Evolutionary conservation across 2,888 invertebrate species (phyloP), one percentile per base, ranked within the genome.

Genomic region (Pegoplata infirma): DNA sequence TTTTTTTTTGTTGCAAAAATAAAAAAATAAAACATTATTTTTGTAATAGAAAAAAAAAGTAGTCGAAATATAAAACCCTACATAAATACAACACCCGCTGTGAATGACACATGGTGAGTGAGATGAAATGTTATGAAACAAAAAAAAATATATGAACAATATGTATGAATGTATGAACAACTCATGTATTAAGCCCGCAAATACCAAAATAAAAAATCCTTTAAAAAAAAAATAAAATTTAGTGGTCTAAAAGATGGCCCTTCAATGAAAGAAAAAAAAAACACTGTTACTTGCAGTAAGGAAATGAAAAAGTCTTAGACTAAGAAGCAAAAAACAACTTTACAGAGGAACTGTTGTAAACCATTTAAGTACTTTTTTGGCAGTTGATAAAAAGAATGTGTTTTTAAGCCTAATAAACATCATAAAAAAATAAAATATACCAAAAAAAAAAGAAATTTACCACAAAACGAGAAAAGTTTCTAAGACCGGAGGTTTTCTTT

Each of bases 331-430:
- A 32, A 14, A 51, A 32, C 1, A 25, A 46, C n/a, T n/a, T n/a
- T 3, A 19, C 49, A n/a, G 19, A 23, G 21, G 16, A 16, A 25
- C 16, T 55, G 46, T 61, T 72, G 63, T 63, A 79, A 75, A 67
- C 75, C 59, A 58, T 78, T 75, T 79, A 79, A 79, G 79, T 61
- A 79, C 67, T 79, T 79, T 77, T 79, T 79, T 79, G 79, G 75
- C 79, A 79, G 79, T 79, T 79, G 75, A 51, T 75, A 79, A 67
- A 79, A 72, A 56, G 75, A 72, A 79, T 79, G 79, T 71, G 61
- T 75, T 79, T 79, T 79, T 79, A 79, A 79, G 79, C 71, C 67
- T 63, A 67, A 75, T 58, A 75, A 69, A 79, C 55, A 71, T 40
- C 64, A n/a, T n/a, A 58, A 66, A 61, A 44, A 40, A 5, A 40